Conservation (phyloP, 1,140 invertebrate genomes). For the Caenorhabditis tropicalis region DNA sequence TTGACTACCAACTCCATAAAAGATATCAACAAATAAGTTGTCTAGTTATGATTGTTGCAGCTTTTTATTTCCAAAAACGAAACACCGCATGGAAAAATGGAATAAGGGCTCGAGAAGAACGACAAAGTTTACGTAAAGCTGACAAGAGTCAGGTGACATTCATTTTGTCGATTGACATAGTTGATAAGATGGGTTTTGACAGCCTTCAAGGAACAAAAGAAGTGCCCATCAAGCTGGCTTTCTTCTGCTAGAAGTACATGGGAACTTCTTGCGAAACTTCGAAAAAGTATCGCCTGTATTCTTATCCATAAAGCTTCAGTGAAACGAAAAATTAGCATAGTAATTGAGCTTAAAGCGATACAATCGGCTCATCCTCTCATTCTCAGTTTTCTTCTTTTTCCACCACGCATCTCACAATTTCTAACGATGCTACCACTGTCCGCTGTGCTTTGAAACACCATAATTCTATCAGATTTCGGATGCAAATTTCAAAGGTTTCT, state of each 20-base stretch:
- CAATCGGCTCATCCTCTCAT: not conserved
- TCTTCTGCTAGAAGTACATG: no score
- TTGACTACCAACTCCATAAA: slow-evolving; percentile 13
- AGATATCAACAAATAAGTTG: not conserved
- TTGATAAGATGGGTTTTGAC: no score
- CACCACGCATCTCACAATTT: not conserved
- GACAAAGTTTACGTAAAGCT: no score
- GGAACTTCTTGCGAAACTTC: no score
- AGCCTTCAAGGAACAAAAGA: no score
- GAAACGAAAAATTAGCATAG: not conserved
- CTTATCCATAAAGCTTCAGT: not conserved
- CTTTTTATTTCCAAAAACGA: not conserved
- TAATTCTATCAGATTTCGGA: slow-evolving; percentile 15
- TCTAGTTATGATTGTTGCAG: not conserved
- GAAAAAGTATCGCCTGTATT: not conserved
- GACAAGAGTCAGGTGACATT: no score
- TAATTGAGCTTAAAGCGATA: slow-evolving; percentile 13
- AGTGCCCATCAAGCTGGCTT: no score
- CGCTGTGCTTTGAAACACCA: slow-evolving; percentile 19
- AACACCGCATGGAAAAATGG: no score
- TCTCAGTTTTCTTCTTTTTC: not conserved
- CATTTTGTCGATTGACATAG: no score
- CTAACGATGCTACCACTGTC: not conserved
- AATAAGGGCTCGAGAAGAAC: no score
- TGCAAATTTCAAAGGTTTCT: slow-evolving; percentile 34